Conservation (phyloP, 64 coral and sea anemone genomes). For the Anthopleura sola region DNA sequence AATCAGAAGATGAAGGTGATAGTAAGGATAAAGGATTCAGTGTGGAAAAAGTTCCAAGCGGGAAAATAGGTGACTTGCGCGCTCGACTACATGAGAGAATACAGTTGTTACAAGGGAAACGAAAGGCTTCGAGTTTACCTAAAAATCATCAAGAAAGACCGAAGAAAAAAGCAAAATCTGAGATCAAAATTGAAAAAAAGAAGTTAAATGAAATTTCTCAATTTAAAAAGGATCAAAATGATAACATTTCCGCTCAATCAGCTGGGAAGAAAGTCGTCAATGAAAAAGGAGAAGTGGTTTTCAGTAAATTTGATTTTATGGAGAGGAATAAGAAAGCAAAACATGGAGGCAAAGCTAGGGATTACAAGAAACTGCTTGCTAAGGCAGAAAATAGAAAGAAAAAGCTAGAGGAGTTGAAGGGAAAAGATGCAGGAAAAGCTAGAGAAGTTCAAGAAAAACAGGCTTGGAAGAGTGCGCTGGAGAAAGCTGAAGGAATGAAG, state of each 20-base stretch:
- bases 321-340: conserved; percentile 34
- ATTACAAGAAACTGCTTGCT: conserved; percentile 80
- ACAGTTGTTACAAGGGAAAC: conserved; percentile 62
- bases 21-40: conserved; percentile 34
- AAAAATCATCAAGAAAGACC: conserved; percentile 36
- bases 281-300: conserved; percentile 91
- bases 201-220: conserved; percentile 22
- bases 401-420: conserved; percentile 73
- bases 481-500: conserved; percentile 89
- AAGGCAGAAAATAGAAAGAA: conserved; percentile 91
- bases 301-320: conserved; percentile 99
- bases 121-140: conserved; percentile 36
- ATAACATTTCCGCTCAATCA: background rate
- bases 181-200: conserved; percentile 63
- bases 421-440: conserved; percentile 61
- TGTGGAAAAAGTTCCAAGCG: conserved; percentile 85
- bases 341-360: conserved; percentile 49
- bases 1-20: conserved; percentile 12
- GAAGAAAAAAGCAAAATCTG: conserved; percentile 68
- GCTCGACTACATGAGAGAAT: conserved; percentile 76
- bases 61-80: conserved; percentile 60
- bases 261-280: conserved; percentile 61
- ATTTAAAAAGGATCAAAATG: conserved; percentile 14
- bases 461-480: conserved; percentile 80
- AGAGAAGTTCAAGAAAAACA: conserved; percentile 62